These are phyloP conservation scores for Gobionotothen gibberifrons DNA, from an alignment of 2,797 vertebrate genomes.

Conservation along the genomic window DNA sequence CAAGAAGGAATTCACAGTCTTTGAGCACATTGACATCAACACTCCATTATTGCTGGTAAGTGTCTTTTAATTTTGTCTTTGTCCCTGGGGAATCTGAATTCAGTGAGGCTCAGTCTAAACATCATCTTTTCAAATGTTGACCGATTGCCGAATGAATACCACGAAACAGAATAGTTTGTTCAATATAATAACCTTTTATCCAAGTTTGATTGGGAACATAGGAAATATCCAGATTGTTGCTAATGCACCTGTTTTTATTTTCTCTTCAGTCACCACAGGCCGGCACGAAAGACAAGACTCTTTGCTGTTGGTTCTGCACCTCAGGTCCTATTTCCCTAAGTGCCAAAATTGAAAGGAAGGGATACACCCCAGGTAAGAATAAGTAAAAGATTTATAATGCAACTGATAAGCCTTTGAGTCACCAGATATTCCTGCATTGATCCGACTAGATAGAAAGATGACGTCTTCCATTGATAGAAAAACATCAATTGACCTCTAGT, in stretches of 20 bases:
- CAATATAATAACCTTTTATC: not conserved
- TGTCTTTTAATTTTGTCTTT: not conserved
- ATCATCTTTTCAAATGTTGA: constrained; percentile 12
- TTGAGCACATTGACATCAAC: constrained; percentile 99
- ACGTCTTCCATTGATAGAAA: not conserved
- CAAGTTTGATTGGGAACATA: not conserved
- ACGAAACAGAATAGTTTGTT: not conserved
- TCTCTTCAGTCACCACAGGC: constrained; percentile 94
- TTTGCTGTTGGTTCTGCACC: constrained; percentile 99
- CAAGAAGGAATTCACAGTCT: constrained; percentile 99
- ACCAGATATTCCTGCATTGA: constrained; percentile 1
- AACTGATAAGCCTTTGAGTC: not conserved
- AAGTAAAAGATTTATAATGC: constrained; percentile 17
- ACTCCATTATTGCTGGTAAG: constrained; percentile 97
- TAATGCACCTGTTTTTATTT: constrained; percentile 1
- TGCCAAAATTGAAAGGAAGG: constrained; percentile 99
- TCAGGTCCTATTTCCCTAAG: constrained; percentile 99
- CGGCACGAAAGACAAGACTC: constrained; percentile 99
- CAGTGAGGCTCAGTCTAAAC: not conserved
- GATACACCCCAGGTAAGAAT: constrained; percentile 95
- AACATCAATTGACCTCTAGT: constrained; percentile 3
- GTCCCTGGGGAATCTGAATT: not conserved
- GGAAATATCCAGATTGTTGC: not conserved
- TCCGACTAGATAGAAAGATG: not conserved
- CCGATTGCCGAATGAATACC: not conserved